Percentiles rank a stretch among this genome's conserved stretches.
phyloP scores from a whole-genome alignment of 1,140 invertebrate genomes.

The Matsumurasca onukii region DNA sequence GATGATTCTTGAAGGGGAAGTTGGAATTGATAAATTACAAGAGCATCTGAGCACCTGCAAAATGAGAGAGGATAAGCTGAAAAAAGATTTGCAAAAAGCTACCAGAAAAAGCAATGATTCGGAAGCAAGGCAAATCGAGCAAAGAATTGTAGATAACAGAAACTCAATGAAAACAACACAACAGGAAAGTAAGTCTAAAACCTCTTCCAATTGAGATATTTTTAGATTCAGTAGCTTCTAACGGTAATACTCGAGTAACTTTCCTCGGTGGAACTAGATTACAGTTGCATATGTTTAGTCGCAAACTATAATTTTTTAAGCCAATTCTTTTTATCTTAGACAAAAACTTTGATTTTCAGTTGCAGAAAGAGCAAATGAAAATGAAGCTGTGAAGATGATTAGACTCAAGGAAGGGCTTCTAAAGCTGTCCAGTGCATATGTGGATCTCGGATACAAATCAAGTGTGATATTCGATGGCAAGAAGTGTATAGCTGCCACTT shows the following conservation, averaged over 20 bases:
- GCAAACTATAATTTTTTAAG: background rate
- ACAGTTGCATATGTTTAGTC: background rate
- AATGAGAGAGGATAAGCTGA: no score
- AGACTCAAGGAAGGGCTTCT: background rate
- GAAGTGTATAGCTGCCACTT: background rate
- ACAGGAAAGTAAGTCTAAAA: background rate
- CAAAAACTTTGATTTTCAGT: background rate
- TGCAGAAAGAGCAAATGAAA: conserved; percentile 2
- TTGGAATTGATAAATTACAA: no score
- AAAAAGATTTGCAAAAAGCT: no score
- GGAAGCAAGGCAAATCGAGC: background rate
- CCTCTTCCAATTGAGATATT: background rate
- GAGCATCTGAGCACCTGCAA: no score
- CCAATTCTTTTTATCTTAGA: background rate
- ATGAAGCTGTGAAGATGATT: conserved; percentile 3
- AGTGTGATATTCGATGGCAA: conserved; percentile 3
- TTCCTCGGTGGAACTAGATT: background rate
- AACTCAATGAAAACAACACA: background rate
- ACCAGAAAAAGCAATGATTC: background rate
- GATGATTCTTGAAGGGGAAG: no score
- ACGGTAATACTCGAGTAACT: background rate
- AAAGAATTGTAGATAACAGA: conserved; percentile 1
- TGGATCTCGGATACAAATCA: background rate
- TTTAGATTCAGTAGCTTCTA: background rate
- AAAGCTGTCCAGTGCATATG: background rate